A percentile compares a stretch with the other conserved stretches of the same genome.
Conservation (phyloP, 2,888 invertebrate species). For the Calliopum simillimum region DNA sequence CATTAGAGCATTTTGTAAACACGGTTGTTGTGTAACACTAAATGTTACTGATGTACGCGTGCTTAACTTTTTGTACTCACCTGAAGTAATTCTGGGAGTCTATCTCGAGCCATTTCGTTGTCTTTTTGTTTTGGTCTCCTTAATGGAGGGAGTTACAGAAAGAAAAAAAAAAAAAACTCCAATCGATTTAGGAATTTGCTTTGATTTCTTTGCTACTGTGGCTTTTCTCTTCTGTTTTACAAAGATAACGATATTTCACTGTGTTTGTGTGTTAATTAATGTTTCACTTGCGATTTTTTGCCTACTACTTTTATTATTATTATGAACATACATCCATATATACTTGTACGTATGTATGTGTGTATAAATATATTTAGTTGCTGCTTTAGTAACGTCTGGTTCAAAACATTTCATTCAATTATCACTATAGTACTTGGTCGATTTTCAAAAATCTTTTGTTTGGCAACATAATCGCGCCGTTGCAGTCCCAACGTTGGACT, state of each 20-base stretch:
- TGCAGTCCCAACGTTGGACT: too few relatives aligned
- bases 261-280: slow-evolving; percentile 22
- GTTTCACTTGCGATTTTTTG: slow-evolving; percentile 1
- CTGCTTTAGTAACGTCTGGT: neutral
- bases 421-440: too few relatives aligned
- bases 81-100: slow-evolving; percentile 64
- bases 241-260: slow-evolving; percentile 3
- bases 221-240: neutral
- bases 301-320: too few relatives aligned
- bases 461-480: too few relatives aligned
- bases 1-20: neutral
- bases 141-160: slow-evolving; percentile 18
- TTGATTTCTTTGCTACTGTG: neutral
- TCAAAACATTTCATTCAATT: too few relatives aligned
- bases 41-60: slow-evolving; percentile 30
- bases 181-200: neutral
- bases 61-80: slow-evolving; percentile 50
- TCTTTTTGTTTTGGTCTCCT: neutral
- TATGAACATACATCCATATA: neutral
- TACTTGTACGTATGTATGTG: neutral
- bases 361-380: neutral
- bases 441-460: too few relatives aligned
- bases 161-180: slow-evolving; percentile 26
- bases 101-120: slow-evolving; percentile 60
- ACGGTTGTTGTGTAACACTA: neutral